Evolutionary conservation across 30 jellyfish, hydroid and myxozoan species (phyloP).

Genomic region (Nemopilema nomurai): DNA sequence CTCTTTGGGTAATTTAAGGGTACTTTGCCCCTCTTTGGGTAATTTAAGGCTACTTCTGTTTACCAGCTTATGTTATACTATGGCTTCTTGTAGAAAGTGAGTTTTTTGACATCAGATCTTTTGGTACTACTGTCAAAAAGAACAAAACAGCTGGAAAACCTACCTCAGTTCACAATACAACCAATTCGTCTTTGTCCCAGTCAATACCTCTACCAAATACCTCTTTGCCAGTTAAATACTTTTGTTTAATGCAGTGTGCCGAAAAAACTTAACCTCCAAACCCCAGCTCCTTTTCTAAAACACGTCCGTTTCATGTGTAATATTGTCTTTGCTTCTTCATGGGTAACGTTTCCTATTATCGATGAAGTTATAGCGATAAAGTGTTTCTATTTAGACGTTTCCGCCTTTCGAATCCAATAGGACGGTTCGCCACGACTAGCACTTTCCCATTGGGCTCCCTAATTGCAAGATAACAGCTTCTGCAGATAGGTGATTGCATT

Average conservation of each 20-base stretch:
- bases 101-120: too few species aligned
- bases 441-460: not conserved
- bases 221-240: not conserved
- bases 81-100: too few species aligned
- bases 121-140: too few species aligned
- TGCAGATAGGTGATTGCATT: not conserved
- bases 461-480: not conserved
- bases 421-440: not conserved
- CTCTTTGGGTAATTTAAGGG: too few species aligned
- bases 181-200: not conserved
- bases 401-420: not conserved
- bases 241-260: not conserved
- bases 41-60: too few species aligned
- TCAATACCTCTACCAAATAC: not conserved
- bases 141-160: not conserved
- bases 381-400: not conserved
- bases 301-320: too few species aligned
- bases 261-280: too few species aligned
- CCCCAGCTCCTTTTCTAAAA: too few species aligned
- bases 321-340: not conserved
- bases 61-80: too few species aligned
- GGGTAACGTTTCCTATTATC: not conserved
- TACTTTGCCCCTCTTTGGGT: too few species aligned
- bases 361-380: not conserved
- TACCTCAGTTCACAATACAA: not conserved